Base-by-base conservation (phyloP, 2,888 invertebrate genomes). In the Cylindroiulus punctatus region DNA sequence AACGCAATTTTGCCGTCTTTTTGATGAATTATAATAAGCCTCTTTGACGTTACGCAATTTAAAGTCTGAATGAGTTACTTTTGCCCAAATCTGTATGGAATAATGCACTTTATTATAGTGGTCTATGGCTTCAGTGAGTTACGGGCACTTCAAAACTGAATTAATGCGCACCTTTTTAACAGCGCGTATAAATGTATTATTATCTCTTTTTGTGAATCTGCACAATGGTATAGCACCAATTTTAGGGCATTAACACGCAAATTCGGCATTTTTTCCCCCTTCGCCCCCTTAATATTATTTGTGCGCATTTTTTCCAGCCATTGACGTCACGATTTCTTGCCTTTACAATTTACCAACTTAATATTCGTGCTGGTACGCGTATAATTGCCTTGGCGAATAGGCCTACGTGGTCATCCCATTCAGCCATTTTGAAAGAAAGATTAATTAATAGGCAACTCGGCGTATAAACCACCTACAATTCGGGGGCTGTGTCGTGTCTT, bases 161-260 rank as follows among this genome's bases (percentile, higher is more conserved):
- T 47, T 47, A 47, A 47, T 47, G 47, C 47, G 47, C 47, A 47
- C 47, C 47, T 47, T 47, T 47, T 47, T 47, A 47, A 47, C 47
- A 47, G 47, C 47, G 47, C 47, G 47, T 47, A 47, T 47, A 47
- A 47, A 47, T 47, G 47, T 17, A 47, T 47, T 47, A 47, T 47
- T 47, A 47, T 47, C 17, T 47, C 47, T 47, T 47, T 47, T 47
- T 47, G 19, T 47, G 47, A 47, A 47, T 47, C 17, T 19, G 14
- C 17, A 47, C 47, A 47, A 47, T 47, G 17, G 47, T 47, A 47
- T 47, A 47, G 47, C 47, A 17, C 47, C 47, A 47, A 47, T 47
- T 47, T 47, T 47, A 47, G 47, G 47, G 47, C 47, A 47, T 47
- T 47, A 47, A 47, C 47, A 47, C 47, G 47, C 47, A 47, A 47